Evolutionary conservation across 2,797 vertebrate species (phyloP).

Genomic region (Coracias cyanogaster): DNA sequence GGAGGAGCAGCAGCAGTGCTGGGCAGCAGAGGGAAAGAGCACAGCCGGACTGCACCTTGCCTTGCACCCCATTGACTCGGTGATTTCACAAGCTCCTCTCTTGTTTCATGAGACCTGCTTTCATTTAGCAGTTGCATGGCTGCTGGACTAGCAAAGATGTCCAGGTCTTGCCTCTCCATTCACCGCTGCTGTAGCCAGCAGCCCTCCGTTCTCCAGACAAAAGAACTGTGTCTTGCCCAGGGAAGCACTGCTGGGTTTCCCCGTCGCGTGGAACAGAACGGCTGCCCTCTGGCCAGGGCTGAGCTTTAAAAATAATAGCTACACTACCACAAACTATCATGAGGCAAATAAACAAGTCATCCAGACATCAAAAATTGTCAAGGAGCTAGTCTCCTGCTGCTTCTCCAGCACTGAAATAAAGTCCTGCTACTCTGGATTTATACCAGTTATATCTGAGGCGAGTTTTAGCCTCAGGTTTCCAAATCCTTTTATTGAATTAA

Average conservation of each 20-base stretch:
- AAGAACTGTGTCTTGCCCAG: not conserved
- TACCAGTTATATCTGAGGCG: conserved; percentile 6
- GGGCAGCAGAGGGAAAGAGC: not conserved
- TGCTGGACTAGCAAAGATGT: not conserved
- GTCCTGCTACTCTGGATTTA: conserved; percentile 43
- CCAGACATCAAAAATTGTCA: conserved; percentile 43
- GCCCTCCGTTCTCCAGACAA: not conserved
- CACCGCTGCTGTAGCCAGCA: not conserved
- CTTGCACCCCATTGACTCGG: accelerated
- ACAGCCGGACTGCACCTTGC: not conserved
- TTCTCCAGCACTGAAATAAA: conserved; percentile 44
- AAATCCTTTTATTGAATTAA: conserved; percentile 56
- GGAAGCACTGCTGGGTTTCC: conserved; percentile 17
- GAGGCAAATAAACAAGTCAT: conserved; percentile 53
- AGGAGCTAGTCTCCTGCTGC: conserved; percentile 51
- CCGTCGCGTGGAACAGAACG: not conserved
- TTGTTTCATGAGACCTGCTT: not conserved
- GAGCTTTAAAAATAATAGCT: conserved; percentile 53
- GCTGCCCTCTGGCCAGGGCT: conserved; percentile 35
- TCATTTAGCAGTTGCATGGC: accelerated
- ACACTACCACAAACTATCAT: conserved; percentile 50
- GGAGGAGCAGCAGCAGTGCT: not conserved
- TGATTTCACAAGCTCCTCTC: not conserved
- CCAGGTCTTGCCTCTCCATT: not conserved
- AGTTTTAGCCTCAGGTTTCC: conserved; percentile 58